Evolutionary conservation across 2,797 vertebrate species (phyloP).

Genomic region (Huso huso): DNA sequence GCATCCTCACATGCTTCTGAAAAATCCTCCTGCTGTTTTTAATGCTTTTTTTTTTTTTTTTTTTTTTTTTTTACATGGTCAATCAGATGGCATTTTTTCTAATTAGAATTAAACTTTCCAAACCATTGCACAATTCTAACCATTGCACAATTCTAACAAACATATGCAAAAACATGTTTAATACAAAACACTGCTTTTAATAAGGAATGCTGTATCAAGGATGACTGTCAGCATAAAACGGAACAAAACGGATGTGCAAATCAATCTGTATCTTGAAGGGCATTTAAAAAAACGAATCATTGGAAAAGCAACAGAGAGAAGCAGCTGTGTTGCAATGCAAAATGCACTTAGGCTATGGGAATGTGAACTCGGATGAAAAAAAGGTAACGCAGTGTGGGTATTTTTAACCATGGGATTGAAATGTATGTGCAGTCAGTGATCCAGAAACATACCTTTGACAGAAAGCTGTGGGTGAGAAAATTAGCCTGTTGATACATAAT

Average conservation of each 20-base stretch:
- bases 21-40: background rate
- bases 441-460: background rate
- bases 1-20: background rate
- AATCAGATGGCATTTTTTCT: background rate
- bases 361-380: background rate
- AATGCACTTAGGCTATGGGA: too few species aligned
- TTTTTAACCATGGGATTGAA: background rate
- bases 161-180: too few species aligned
- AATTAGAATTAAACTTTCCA: background rate
- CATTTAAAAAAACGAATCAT: background rate
- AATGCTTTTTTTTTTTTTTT: background rate
- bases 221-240: slow-evolving; percentile 45
- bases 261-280: background rate
- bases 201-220: too few species aligned
- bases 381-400: background rate
- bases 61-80: background rate
- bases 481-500: background rate
- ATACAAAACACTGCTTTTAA: too few species aligned
- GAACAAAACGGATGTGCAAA: slow-evolving; percentile 7
- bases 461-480: background rate
- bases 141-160: background rate
- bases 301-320: background rate
- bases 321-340: background rate
- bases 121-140: background rate
- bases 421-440: background rate